These are phyloP conservation scores for Apodemus speciosus DNA, from an alignment of 2,113 vertebrate species.

Conservation along the genomic window DNA sequence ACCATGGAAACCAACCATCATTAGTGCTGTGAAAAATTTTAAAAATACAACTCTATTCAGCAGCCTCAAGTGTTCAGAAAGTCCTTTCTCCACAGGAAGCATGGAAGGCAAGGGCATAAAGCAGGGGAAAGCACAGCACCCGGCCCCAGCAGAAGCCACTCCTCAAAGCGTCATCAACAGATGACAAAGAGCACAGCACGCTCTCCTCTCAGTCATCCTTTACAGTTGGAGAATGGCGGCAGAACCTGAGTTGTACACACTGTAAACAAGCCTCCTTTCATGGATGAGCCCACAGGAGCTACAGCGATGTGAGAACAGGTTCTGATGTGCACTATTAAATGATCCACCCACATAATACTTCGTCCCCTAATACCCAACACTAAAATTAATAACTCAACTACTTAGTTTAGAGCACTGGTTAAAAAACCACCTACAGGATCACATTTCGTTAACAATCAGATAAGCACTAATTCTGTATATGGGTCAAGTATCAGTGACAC, in stretches of 20 bases:
- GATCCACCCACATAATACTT: background rate
- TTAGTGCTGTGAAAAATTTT: constrained; percentile 63
- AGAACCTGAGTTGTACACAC: constrained; percentile 10
- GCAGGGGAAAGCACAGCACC: constrained; percentile 10
- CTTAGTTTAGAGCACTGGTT: background rate
- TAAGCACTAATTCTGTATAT: constrained; percentile 18
- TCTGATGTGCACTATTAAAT: background rate
- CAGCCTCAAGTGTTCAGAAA: constrained; percentile 51
- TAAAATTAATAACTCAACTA: constrained; percentile 15
- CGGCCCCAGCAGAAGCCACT: constrained; percentile 17
- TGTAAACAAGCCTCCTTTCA: constrained; percentile 34
- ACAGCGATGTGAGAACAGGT: background rate
- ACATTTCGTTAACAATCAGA: background rate
- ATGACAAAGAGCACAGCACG: background rate
- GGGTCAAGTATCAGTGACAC: constrained; percentile 21
- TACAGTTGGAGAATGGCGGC: background rate
- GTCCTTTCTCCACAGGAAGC: constrained; percentile 38
- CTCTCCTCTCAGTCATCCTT: constrained; percentile 13
- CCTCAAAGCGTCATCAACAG: constrained; percentile 47
- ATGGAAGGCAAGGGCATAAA: background rate
- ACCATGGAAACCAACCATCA: constrained; percentile 69
- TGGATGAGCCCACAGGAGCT: background rate
- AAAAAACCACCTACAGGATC: background rate
- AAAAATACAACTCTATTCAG: constrained; percentile 67
- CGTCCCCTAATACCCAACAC: background rate